phyloP scores from a whole-genome alignment of 2,797 vertebrate genomes.

The Aeoliscus strigatus region DNA sequence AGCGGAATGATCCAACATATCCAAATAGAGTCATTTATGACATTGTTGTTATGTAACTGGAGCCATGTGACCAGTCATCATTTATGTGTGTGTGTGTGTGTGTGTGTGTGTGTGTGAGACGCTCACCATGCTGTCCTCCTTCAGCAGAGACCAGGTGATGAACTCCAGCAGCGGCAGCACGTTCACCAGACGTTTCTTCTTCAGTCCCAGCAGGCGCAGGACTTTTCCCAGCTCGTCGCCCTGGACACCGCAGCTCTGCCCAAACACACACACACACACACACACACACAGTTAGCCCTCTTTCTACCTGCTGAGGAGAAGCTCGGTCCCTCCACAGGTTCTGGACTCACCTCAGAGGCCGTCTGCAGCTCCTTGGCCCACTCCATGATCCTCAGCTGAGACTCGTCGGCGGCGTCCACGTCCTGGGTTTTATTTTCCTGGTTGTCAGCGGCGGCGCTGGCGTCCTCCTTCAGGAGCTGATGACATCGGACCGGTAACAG shows the following conservation, averaged over 20 bases:
- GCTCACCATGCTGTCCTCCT: slow-evolving; percentile 70
- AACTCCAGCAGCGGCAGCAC: slow-evolving; percentile 77
- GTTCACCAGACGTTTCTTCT: slow-evolving; percentile 65
- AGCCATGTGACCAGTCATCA: too few species aligned
- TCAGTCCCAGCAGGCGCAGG: slow-evolving; percentile 62
- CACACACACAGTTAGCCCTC: not conserved
- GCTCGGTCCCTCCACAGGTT: too few species aligned
- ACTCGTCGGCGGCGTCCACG: slow-evolving; percentile 22
- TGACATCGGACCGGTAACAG: not conserved
- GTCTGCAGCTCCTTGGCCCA: slow-evolving; percentile 75
- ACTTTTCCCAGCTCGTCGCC: slow-evolving; percentile 60
- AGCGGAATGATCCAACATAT: too few species aligned
- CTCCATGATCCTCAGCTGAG: slow-evolving; percentile 59
- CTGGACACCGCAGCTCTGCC: slow-evolving; percentile 67
- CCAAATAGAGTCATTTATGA: too few species aligned
- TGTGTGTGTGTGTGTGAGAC: too few species aligned
- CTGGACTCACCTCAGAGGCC: slow-evolving; percentile 67
- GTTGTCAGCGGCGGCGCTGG: slow-evolving; percentile 23
- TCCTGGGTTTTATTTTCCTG: slow-evolving; percentile 16
- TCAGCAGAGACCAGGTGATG: slow-evolving; percentile 79
- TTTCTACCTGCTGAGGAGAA: too few species aligned
- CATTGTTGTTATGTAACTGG: too few species aligned
- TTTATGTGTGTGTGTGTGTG: too few species aligned
- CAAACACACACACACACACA: too few species aligned
- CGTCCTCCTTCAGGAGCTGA: slow-evolving; percentile 52